Base-by-base conservation (phyloP, 1,140 invertebrate genomes). In the Papilio aristodemus region DNA sequence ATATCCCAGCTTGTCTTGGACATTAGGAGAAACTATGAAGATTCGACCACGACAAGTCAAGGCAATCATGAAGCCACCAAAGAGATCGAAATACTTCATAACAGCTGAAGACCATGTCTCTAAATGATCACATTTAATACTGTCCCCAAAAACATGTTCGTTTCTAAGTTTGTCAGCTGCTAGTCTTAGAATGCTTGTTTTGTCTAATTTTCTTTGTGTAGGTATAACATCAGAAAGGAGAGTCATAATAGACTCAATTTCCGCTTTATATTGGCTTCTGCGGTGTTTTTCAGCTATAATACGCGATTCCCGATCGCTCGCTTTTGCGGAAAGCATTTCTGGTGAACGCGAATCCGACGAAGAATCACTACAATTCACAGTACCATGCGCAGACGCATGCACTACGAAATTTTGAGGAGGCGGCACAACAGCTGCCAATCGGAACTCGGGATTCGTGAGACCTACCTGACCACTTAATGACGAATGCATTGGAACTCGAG, bases 261-360 rank as follows among this genome's bases (percentile, higher is more conserved):
- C 96, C 8, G 94, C 93, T 90, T 98, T 98, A 70, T 98, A 94
- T 83, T 97, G 97, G 85, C 98, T 97, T 25, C 97, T 92, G 6
- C 98, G 93, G 82, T 96, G 94, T 85, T 98, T 98, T 81, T 99
- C 98, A 7, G 97, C 96, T 79, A 94, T 93, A 83, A 97, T 98
- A 46, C 97, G 93, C 70, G 95, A 94, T 78, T 96, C 94, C 41
- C 97, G 93, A 71, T 95, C 96, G 69, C 89, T 91, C 8, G 87
- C 87, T 68, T 84, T 88, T 1, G 75, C 72, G 11, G 76, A 64
- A 1, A 82, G 76, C 73, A 87, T 71, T 57, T 89, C 89, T 38
- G 85, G 87, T 25, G 89, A 89, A 59, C 76, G 85, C 17, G 89
- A 86, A 58, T 91, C 86, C 6, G 85, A 89, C 7, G 86, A 89